Base-by-base conservation (phyloP, 1,140 invertebrate species). In the Nephila pilipes region DNA sequence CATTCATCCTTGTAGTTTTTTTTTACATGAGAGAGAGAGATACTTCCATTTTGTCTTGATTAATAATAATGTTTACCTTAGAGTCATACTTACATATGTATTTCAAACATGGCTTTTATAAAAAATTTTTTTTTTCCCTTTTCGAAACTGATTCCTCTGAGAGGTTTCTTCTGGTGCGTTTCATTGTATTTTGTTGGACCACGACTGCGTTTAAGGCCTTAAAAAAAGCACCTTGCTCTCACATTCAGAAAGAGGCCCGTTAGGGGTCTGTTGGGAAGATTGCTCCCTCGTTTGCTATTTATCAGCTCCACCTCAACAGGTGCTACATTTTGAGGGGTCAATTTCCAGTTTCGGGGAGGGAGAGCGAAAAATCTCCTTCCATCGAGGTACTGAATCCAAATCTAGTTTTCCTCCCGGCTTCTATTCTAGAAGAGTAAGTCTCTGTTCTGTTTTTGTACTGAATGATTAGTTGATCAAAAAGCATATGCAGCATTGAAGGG, bases 181-280 rank as follows among this genome's bases (percentile, higher is more conserved):
- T 46, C 46, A 46, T 46, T 46, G 2, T 46, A 46, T 75, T 25
- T 46, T n/a, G n/a, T 22, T 32, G 16, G 75, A n/a, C 80, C 46
- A 38, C 46, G n/a, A 22, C 80, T 46, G 12, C 20, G n/a, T 46
- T 25, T 81, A 22, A 22, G 16, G 22, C 6, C 12, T 32, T 4
- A 81, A 46, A n/a, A 81, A 54, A 36, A 75, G 69, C 69, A 75
- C 69, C 69, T 75, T 75, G 69, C 69, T 75, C 29, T 4, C n/a
- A 3, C 69, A 75, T 75, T 75, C 69, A 75, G 6, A 20, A 32
- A 36, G 69, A 36, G 69, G 69, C 69, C 69, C 69, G 3, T 32
- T 81, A 1, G 2, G 46, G 46, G 46, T 46, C 12, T 81, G 32
- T 16, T 75, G 38, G 38, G 38, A n/a, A 14, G n/a, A 2, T 36